Evolutionary conservation across 1,140 invertebrate species (phyloP), one percentile per base, ranked within the genome.

Genomic region (Mya arenaria): DNA sequence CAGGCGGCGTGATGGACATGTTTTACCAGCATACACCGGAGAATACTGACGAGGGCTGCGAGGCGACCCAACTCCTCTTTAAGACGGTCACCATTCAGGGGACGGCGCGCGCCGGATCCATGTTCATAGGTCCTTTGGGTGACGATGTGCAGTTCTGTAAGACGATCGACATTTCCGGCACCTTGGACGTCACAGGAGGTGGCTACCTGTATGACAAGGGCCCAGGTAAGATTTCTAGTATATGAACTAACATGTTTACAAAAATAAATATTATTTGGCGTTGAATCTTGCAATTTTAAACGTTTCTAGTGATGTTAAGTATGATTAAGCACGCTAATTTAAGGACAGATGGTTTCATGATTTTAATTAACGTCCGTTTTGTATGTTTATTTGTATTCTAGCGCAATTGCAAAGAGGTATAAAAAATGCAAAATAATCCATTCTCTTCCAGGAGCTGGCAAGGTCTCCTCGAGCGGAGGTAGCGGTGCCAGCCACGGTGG

Each of bases 401-500:
- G 8, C 2, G 19, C 8, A n/a, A n/a, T n/a, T n/a, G n/a, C n/a
- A n/a, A n/a, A n/a, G n/a, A n/a, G n/a, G n/a, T n/a, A n/a, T n/a
- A n/a, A n/a, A n/a, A n/a, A n/a, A n/a, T n/a, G n/a, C n/a, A n/a
- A n/a, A n/a, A 23, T 52, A 23, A 52, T 52, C 25, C 1, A 37
- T 39, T 82, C 15, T 58, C 32, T 74, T 82, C 25, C 48, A 89
- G 88, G 88, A 41, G 79, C 79, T 73, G 88, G 88, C 30, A 19
- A 62, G 48, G 30, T 55, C 13, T 66, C 68, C 5, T 63, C 74
- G 0, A 30, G 30, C 32, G 86, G 87, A 13, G 86, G 62, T 3
- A 87, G 86, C 72, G 89, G 89, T 25, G 89, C 74, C 0, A 90
- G 89, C 48, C 85, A 88, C 41, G 89, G 81, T 13, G 85, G 79